phyloP scores from a whole-genome alignment of 2,888 invertebrate species.

The Baronia brevicornis region DNA sequence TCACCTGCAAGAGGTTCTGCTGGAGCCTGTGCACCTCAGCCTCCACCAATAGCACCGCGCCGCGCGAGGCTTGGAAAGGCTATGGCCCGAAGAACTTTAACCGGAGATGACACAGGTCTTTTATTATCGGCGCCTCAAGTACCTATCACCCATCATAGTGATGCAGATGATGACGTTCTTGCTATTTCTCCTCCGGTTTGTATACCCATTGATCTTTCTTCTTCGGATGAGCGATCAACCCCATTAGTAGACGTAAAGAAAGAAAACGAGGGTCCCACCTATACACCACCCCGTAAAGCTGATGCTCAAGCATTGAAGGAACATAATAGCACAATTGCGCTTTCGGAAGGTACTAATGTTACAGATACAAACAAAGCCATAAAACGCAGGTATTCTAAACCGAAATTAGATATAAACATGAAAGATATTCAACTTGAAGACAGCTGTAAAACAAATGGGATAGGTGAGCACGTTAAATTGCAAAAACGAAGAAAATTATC shows the following conservation, averaged over 20 bases:
- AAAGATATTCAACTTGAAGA: slow-evolving; percentile 65
- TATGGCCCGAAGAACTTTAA: slow-evolving; percentile 79
- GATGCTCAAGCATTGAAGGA: slow-evolving; percentile 64
- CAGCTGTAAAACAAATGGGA: slow-evolving; percentile 62
- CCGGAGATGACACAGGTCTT: slow-evolving; percentile 70
- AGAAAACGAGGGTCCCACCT: slow-evolving; percentile 63
- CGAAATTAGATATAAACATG: slow-evolving; percentile 68
- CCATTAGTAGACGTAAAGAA: slow-evolving; percentile 65
- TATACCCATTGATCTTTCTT: slow-evolving; percentile 65
- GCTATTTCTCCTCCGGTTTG: slow-evolving; percentile 65
- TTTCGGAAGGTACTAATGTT: slow-evolving; percentile 35
- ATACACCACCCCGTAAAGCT: slow-evolving; percentile 48
- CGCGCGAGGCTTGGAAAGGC: slow-evolving; percentile 75
- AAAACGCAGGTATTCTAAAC: slow-evolving; percentile 61
- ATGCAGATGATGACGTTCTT: slow-evolving; percentile 68
- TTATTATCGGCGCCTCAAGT: slow-evolving; percentile 49
- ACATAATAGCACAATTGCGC: slow-evolving; percentile 44
- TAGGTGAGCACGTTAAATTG: slow-evolving; percentile 70
- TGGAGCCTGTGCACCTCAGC: slow-evolving; percentile 78
- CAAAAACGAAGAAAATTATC: slow-evolving; percentile 73
- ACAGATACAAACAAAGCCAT: slow-evolving; percentile 49
- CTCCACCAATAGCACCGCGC: slow-evolving; percentile 61
- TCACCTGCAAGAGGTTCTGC: slow-evolving; percentile 82
- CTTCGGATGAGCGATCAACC: slow-evolving; percentile 63
- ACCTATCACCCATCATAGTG: slow-evolving; percentile 51